A percentile compares a stretch with the other conserved stretches of the same genome.
These are phyloP conservation scores for Ochotona curzoniae DNA, from an alignment of 2,113 vertebrate genomes.

Conservation along the genomic window DNA sequence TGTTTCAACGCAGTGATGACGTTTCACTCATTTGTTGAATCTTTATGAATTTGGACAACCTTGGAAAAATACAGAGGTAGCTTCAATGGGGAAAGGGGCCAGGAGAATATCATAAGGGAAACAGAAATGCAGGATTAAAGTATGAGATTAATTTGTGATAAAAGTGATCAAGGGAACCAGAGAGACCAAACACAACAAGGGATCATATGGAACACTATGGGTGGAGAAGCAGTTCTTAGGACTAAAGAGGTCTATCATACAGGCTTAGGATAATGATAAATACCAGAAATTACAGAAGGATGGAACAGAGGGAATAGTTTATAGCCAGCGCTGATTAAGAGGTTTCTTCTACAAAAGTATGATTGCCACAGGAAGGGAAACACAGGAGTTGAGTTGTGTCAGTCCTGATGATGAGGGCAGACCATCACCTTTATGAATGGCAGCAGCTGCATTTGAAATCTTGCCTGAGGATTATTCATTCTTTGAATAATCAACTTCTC, in stretches of 20 bases:
- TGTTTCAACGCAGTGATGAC: slow-evolving; percentile 26
- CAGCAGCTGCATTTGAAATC: not conserved
- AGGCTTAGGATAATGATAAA: not conserved
- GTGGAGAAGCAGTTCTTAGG: not conserved
- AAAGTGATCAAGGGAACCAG: not conserved
- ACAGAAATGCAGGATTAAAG: not conserved
- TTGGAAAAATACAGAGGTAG: not conserved
- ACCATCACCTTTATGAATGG: not conserved
- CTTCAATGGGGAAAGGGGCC: not conserved
- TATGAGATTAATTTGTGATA: not conserved
- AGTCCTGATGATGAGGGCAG: not conserved
- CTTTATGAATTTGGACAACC: not conserved
- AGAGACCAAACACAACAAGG: not conserved
- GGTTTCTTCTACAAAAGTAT: not conserved
- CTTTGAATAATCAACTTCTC: not conserved
- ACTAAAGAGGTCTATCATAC: not conserved
- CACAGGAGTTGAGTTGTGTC: not conserved
- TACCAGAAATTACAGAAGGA: not conserved
- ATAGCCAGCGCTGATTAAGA: not conserved
- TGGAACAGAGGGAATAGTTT: not conserved
- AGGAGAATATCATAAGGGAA: not conserved
- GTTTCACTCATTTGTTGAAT: slow-evolving; percentile 33
- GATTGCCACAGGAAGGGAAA: not conserved
- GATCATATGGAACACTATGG: not conserved
- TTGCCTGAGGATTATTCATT: not conserved